These are phyloP conservation scores for Equus przewalskii DNA, from an alignment of 2,113 vertebrate species.

Conservation along the genomic window DNA sequence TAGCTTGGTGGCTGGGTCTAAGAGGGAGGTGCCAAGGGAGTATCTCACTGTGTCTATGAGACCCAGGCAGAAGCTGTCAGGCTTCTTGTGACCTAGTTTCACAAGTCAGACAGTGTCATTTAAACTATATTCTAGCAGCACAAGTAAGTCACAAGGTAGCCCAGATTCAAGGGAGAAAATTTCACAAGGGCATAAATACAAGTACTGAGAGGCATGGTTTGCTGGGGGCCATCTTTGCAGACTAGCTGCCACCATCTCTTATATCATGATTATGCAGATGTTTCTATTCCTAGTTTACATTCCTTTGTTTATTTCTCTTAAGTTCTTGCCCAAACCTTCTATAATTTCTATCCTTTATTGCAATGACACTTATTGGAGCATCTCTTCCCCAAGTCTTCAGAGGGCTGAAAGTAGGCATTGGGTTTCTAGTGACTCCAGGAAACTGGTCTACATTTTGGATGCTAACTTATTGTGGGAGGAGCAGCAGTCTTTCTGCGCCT, in stretches of 20 bases:
- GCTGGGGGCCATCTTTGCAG: not conserved
- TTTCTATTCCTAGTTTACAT: not conserved
- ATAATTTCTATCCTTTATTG: not conserved
- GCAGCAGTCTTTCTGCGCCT: not conserved
- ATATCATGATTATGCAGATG: not conserved
- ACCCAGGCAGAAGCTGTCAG: not conserved
- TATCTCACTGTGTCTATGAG: not conserved
- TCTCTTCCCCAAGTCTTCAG: not conserved
- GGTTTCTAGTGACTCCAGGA: conserved; percentile 23
- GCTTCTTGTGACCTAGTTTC: not conserved
- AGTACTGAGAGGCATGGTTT: not conserved
- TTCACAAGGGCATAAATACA: not conserved
- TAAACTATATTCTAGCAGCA: not conserved
- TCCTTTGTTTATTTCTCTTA: conserved; percentile 50
- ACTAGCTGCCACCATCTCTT: not conserved
- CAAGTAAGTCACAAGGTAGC: not conserved
- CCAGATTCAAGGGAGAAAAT: not conserved
- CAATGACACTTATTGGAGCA: not conserved
- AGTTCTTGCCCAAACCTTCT: conserved; percentile 15
- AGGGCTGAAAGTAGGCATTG: not conserved
- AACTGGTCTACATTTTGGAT: not conserved
- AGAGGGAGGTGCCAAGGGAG: not conserved
- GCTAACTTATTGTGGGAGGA: conserved; percentile 28
- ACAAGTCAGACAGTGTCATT: not conserved
- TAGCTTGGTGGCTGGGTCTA: not conserved